These are phyloP conservation scores for Salvelinus alpinus DNA, from an alignment of 2,113 vertebrate genomes.

Conservation along the genomic window DNA sequence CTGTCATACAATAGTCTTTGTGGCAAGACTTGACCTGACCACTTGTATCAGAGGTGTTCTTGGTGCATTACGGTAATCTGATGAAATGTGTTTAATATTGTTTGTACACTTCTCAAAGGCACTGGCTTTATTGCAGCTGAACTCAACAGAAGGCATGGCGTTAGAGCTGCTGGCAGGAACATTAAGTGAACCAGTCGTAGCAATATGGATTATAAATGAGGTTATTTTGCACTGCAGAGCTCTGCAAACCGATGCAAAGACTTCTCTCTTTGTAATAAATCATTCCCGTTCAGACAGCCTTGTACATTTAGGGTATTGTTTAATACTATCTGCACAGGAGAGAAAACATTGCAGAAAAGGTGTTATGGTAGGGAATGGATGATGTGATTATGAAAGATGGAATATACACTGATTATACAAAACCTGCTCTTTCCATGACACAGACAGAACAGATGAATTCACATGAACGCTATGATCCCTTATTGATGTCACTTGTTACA, in stretches of 20 bases:
- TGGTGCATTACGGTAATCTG: constrained; percentile 59
- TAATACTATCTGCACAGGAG: constrained; percentile 80
- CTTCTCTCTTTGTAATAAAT: constrained; percentile 84
- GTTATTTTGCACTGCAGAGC: constrained; percentile 82
- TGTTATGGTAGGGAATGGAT: constrained; percentile 57
- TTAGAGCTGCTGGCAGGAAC: constrained; percentile 78
- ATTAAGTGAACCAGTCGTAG: constrained; percentile 78
- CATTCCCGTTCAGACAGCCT: constrained; percentile 80
- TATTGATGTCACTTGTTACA: too few relatives aligned
- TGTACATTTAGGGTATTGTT: constrained; percentile 82
- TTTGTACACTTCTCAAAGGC: constrained; percentile 75
- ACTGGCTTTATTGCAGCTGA: constrained; percentile 69
- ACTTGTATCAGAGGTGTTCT: constrained; percentile 50
- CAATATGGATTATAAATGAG: constrained; percentile 87
- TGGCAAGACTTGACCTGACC: constrained; percentile 52
- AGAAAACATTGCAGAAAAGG: constrained; percentile 67
- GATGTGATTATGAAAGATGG: constrained; percentile 72
- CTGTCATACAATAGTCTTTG: constrained; percentile 32
- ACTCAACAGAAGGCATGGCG: constrained; percentile 74
- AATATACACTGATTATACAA: constrained; percentile 44
- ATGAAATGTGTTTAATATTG: constrained; percentile 76
- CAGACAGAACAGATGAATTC: too few relatives aligned
- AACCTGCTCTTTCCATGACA: too few relatives aligned
- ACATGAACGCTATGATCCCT: too few relatives aligned
- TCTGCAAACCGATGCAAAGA: constrained; percentile 77